Evolutionary conservation across 2,888 invertebrate genomes (phyloP).

Genomic region (Stramonita haemastoma): DNA sequence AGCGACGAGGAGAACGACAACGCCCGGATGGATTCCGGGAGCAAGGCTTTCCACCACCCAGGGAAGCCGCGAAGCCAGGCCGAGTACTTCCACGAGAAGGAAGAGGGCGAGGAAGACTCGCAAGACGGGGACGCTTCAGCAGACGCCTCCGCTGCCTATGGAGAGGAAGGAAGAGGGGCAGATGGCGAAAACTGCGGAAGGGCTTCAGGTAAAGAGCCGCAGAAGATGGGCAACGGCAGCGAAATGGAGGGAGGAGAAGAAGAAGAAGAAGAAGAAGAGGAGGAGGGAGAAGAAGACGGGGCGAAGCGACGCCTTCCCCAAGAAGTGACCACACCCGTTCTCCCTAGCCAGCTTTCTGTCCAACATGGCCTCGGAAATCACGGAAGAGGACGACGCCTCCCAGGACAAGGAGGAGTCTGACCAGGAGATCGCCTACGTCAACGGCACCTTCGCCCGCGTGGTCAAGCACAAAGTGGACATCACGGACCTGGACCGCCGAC

Average conservation of each 20-base stretch:
- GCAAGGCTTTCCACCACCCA: background rate
- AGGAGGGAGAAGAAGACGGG: background rate
- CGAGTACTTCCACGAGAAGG: background rate
- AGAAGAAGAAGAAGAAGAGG: background rate
- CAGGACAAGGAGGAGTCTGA: background rate
- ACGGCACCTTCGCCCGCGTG: conserved; percentile 29
- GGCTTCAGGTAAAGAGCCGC: background rate
- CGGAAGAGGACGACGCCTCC: background rate
- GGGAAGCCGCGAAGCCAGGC: background rate
- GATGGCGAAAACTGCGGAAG: too few relatives aligned
- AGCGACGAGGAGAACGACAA: background rate
- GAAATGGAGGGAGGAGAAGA: background rate
- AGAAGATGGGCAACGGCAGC: background rate
- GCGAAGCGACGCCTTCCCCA: background rate
- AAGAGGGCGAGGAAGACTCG: background rate
- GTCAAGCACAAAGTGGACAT: conserved; percentile 20
- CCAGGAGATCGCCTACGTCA: conserved; percentile 11
- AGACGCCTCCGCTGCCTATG: too few relatives aligned
- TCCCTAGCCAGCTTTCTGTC: conserved; percentile 38
- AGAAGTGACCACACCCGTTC: conserved; percentile 31
- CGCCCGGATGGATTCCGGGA: background rate
- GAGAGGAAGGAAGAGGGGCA: background rate
- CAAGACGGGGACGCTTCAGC: too few relatives aligned
- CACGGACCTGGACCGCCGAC: conserved; percentile 28
- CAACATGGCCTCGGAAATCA: background rate